Evolutionary conservation across 2,888 invertebrate species (phyloP).

Genomic region (Drosophila acutilabella): DNA sequence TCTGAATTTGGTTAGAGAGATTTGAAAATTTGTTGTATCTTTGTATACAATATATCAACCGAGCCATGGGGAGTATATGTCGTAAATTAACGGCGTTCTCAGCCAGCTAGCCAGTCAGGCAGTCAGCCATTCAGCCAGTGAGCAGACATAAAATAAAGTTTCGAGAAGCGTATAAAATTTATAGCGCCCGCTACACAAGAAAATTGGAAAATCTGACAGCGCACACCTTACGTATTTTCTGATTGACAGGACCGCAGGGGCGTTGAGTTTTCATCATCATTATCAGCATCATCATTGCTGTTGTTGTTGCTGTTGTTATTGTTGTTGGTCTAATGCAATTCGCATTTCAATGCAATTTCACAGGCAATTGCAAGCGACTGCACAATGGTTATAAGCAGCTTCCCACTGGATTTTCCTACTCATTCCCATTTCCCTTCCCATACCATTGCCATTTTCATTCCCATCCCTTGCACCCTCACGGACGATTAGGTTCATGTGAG

Average conservation of each 20-base stretch:
- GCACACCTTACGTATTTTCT: conserved; percentile 70
- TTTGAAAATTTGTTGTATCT: conserved; percentile 9
- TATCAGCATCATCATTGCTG: conserved; percentile 7
- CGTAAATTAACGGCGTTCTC: conserved; percentile 79
- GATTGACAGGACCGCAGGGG: conserved; percentile 80
- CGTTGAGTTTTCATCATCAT: conserved; percentile 31
- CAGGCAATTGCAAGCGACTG: conserved; percentile 68
- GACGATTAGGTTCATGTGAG: conserved; percentile 67
- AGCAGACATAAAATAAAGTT: conserved; percentile 76
- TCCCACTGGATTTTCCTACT: conserved; percentile 25
- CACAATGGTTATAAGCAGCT: conserved; percentile 74
- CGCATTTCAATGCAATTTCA: conserved; percentile 75
- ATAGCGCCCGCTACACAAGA: conserved; percentile 66
- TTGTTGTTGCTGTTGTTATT: conserved; percentile 6
- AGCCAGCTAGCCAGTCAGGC: conserved; percentile 19
- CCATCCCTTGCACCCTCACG: conserved; percentile 42
- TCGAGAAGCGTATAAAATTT: conserved; percentile 79
- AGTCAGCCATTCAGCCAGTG: background rate
- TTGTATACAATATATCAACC: conserved; percentile 63
- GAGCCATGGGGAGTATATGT: conserved; percentile 77
- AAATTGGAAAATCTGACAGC: conserved; percentile 78
- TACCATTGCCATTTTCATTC: conserved; percentile 3
- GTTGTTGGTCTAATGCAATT: conserved; percentile 70
- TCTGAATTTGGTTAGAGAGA: conserved; percentile 17
- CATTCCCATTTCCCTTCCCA: conserved; percentile 14